Evolutionary conservation across 2,888 invertebrate genomes (phyloP), one percentile per base, ranked within the genome.

Genomic region (Ochropleura leucogaster): DNA sequence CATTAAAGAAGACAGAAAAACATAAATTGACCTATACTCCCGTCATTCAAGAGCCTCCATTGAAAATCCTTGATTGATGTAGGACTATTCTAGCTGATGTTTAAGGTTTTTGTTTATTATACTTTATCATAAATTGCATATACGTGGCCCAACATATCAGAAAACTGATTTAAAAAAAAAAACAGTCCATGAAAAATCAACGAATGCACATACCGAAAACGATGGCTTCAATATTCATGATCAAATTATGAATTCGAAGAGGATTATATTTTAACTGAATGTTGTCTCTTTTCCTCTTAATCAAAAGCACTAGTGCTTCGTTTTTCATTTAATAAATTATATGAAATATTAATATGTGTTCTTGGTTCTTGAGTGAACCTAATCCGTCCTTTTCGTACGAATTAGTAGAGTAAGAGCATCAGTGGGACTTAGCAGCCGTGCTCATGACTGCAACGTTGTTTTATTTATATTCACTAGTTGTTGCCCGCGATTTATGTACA

Each of bases 351-450:
- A 67, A 72, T 63, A 72, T 53, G 18, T 70, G 69, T 70, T 81
- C 59, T 77, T 81, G 62, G 63, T 42, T 72, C 64, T 65, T 66
- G 55, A 62, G 64, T 63, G 73, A 69, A 73, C 47, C 12, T 83
- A 71, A 82, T 82, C 83, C 68, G 78, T 67, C 82, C 73, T 77
- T 82, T 68, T 64, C 69, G 62, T 67, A 55, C 20, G 78, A 78
- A 82, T 78, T 78, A 82, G 73, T 67, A 9, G 57, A 62, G 75
- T 68, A 78, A 69, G 40, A 64, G 67, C 49, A 69, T 80, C 64
- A 69, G 42, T 16, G 69, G 51, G 67, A 51, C 73, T 80, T 82
- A 78, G 49, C 30, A 73, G 51, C 9, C 63, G 53, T 69, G 69
- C 55, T 80, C 68, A 57, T 68, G 47, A 80, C 59, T 53, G 53